phyloP scores from a whole-genome alignment of 30 jellyfish, hydroid and myxozoan species.

The Turritopsis rubra region DNA sequence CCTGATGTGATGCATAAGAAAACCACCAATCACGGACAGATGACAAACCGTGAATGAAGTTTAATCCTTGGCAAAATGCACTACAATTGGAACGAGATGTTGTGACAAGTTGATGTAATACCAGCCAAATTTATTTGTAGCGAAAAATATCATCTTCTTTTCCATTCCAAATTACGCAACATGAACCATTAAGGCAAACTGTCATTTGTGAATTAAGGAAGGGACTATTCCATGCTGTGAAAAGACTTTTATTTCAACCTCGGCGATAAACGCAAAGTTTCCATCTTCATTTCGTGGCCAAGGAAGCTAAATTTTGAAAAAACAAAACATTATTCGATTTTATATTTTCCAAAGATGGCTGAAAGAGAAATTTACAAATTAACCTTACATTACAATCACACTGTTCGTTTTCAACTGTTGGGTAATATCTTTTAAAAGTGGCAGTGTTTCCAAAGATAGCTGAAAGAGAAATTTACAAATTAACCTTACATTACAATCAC shows the following conservation, averaged over 20 bases:
- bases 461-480: neutral
- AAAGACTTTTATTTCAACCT: neutral
- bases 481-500: no score
- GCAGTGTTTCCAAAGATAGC: neutral
- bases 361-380: neutral
- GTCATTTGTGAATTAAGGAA: neutral
- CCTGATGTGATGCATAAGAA: conserved; percentile 7
- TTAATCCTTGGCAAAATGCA: neutral
- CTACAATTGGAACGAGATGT: neutral
- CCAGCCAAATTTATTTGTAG: conserved; percentile 2
- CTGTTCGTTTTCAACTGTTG: neutral
- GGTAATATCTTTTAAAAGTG: no score
- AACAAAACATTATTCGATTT: no score
- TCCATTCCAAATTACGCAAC: neutral
- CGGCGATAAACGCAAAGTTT: neutral
- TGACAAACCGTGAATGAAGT: neutral
- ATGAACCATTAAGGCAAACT: neutral
- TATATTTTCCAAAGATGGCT: neutral
- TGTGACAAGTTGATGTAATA: conserved; percentile 15
- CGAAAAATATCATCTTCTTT: conserved; percentile 3
- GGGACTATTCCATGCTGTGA: neutral
- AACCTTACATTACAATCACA: no score
- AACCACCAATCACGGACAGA: conserved; percentile 17
- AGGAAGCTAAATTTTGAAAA: neutral
- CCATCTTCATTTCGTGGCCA: neutral